Conservation (phyloP, 1,140 invertebrate species). For the Zaprionus capensis region DNA sequence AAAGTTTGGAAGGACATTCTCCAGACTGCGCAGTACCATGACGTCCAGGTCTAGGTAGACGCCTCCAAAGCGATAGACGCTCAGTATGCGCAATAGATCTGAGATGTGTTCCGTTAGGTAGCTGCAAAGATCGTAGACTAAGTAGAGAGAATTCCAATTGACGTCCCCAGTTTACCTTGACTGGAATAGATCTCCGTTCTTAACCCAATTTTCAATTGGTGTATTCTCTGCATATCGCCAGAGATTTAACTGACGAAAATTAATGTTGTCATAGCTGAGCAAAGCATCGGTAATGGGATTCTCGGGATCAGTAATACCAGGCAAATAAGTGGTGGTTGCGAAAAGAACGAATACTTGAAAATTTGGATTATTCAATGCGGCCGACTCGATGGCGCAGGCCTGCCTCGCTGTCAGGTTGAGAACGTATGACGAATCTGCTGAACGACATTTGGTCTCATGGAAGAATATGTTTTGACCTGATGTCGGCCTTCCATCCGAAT, state of each 20-base stretch:
- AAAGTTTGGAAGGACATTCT: conserved; percentile 87
- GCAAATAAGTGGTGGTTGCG: conserved; percentile 83
- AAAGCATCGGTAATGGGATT: conserved; percentile 80
- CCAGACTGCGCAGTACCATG: conserved; percentile 88
- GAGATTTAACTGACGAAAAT: conserved; percentile 86
- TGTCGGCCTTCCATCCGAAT: conserved; percentile 59
- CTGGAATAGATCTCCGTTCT: conserved; percentile 85
- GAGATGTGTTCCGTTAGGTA: conserved; percentile 81
- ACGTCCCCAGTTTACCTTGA: conserved; percentile 75
- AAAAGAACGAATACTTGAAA: conserved; percentile 86
- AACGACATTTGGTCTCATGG: conserved; percentile 86
- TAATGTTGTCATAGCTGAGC: conserved; percentile 86
- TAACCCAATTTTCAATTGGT: conserved; percentile 87
- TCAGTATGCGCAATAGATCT: conserved; percentile 89
- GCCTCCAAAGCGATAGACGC: conserved; percentile 91
- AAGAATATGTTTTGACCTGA: conserved; percentile 86
- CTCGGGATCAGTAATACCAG: conserved; percentile 37
- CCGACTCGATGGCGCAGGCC: conserved; percentile 89
- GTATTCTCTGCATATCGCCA: conserved; percentile 87
- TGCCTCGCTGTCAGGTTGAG: conserved; percentile 85
- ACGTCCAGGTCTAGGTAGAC: conserved; percentile 92
- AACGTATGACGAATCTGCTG: not conserved
- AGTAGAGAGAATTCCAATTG: not conserved
- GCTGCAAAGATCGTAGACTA: not conserved
- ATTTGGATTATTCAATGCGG: conserved; percentile 87